Percentiles rank a stretch among this genome's conserved stretches.
Conservation (phyloP, 2,797 vertebrate species). For the Scolopax bukidnonensis region DNA sequence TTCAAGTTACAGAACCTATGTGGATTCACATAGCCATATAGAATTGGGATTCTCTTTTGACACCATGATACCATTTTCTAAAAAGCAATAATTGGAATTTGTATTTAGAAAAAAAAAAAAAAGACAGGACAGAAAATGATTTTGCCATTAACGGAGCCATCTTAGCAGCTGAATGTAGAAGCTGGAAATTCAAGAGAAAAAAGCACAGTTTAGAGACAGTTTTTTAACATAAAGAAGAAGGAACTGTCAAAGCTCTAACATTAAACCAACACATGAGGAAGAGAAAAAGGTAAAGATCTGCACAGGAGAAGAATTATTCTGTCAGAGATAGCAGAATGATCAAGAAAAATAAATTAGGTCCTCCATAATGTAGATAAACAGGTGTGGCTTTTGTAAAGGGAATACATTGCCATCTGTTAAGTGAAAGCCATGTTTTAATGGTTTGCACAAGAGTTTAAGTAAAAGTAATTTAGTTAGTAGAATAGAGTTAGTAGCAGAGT, state of each 20-base stretch:
- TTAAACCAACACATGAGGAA: neutral
- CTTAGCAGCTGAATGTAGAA: neutral
- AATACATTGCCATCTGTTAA: neutral
- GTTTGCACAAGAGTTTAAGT: neutral
- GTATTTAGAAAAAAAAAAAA: neutral
- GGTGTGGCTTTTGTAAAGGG: neutral
- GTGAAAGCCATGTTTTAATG: neutral
- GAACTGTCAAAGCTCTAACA: conserved; percentile 3
- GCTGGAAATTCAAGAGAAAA: neutral
- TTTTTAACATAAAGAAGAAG: neutral
- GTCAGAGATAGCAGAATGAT: conserved; percentile 23
- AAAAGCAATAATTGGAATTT: neutral
- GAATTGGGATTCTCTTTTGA: neutral
- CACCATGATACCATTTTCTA: neutral
- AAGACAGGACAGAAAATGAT: neutral
- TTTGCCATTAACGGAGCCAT: neutral
- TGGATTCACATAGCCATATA: neutral
- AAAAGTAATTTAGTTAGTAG: neutral
- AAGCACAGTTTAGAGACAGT: neutral
- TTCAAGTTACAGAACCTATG: neutral
- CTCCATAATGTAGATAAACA: conserved; percentile 45
- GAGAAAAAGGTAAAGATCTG: neutral
- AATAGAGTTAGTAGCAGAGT: neutral
- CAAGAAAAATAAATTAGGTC: conserved; percentile 44
- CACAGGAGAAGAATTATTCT: conserved; percentile 35